Evolutionary conservation across 2,113 vertebrate genomes (phyloP), one percentile per base, ranked within the genome.

Genomic region (Penelope pileata): DNA sequence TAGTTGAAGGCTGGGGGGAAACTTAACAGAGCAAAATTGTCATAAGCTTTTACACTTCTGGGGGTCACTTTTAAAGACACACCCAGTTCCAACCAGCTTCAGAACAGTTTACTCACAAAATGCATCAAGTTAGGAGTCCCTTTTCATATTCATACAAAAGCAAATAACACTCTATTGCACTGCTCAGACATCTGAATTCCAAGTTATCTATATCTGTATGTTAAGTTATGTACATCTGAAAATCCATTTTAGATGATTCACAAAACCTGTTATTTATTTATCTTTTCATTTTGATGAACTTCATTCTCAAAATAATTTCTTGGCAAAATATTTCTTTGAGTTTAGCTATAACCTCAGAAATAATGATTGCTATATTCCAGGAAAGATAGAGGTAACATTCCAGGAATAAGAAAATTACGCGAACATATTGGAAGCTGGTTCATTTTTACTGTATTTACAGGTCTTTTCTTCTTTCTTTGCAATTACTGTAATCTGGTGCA

Each of bases 361-460:
- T 77, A 87, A 92, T 14, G 19, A 26, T 56, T 88, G 30, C 27
- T 75, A 21, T 56, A 62, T 93, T 76, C 32, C 8, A 7, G 43
- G 68, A 96, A 93, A 24, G 22, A 22, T 90, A 64, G 15, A 88
- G 64, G 63, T 64, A 80, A 16, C 40, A 36, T 86, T 95, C 72
- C 72, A 94, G 56, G 63, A 93, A 88, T 48, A 88, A 80, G 45
- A 90, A 95, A 91, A 94, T 86, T 36, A 91, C 24, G 32, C 63
- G 27, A 40, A 81, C 14, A 6, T 83, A 67, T 64, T 70, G 34
- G 42, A 96, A 88, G 47, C 34, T 63, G 34, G 67, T 45, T 94
- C 9, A n/a, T 72, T 94, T 95, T 88, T 86, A 60, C 60, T 80
- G 38, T 30, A 38, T 81, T 90, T 81, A 45, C 47, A 70, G 67